Base-by-base conservation (phyloP, 2,888 invertebrate genomes). In the Drosophila cognata region DNA sequence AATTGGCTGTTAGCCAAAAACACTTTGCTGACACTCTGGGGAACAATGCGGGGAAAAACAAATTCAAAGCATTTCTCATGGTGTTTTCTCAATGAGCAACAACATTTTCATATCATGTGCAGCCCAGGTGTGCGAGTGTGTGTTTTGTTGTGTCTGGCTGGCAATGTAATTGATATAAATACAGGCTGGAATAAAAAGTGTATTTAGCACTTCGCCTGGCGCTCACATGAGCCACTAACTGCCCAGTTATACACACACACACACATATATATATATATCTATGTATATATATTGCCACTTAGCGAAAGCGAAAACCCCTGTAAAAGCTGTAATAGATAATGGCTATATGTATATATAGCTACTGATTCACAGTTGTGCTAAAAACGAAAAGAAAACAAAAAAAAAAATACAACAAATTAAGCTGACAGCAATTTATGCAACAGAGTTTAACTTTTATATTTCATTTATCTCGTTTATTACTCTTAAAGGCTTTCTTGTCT, bases 1-100 rank as follows among this genome's bases (percentile, higher is more conserved):
- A 81, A 73, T 89, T 85, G 85, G 85, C 88, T 70, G 29, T 28
- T 70, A 59, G 71, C 85, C 85, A 85, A 85, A 73, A 85, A 62
- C 72, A 70, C 76, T 87, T 79, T 71, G 76, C 36, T 56, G 53
- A 10, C 53, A 25, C 41, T 43, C 50, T 71, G 46, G 56, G 43
- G 51, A n/a, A 61, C 50, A 71, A 53, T 50, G 72, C 60, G 35
- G 48, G 46, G 21, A 51, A 80, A 65, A 71, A 66, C 71, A 33
- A 55, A 41, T 46, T 46, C 71, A 43, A 50, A 70, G 51, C 18
- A 71, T 77, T 80, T 76, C 11, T 18, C 35, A 25, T 35, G 35
- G 11, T 18, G 21, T 35, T 53, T 64, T 70, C 71, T 53, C 55
- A 77, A 66, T 53, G 72, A 60, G 58, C 52, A 46, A 66, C 29